These are phyloP conservation scores for Acleris emargana DNA, from an alignment of 2,888 invertebrate genomes.

Conservation along the genomic window DNA sequence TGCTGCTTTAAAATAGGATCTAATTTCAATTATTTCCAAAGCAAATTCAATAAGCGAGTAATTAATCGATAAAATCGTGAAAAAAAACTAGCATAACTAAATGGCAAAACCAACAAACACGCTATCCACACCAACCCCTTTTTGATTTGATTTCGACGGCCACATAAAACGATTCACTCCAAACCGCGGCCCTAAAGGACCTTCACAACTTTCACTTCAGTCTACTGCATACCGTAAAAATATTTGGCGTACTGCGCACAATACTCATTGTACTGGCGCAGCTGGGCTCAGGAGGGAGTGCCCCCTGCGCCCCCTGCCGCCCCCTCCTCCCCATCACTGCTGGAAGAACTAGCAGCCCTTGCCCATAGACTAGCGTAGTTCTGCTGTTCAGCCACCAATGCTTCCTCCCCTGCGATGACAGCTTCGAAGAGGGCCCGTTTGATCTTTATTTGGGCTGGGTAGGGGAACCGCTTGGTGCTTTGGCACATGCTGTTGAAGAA, in stretches of 20 bases:
- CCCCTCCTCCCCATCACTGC: conserved; percentile 51
- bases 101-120: too few relatives aligned
- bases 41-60: too few relatives aligned
- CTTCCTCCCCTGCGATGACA: conserved; percentile 72
- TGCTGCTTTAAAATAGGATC: too few relatives aligned
- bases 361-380: conserved; percentile 73
- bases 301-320: conserved; percentile 49
- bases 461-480: conserved; percentile 72
- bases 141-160: too few relatives aligned
- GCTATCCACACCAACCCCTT: too few relatives aligned
- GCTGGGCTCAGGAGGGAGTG: conserved; percentile 56
- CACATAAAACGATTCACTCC: too few relatives aligned
- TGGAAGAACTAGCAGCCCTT: conserved; percentile 55
- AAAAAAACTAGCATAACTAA: too few relatives aligned
- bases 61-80: too few relatives aligned
- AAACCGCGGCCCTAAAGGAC: too few relatives aligned
- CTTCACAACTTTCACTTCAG: conserved; percentile 1
- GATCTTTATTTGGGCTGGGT: conserved; percentile 70
- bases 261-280: conserved; percentile 19
- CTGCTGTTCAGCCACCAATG: conserved; percentile 71
- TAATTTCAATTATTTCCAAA: too few relatives aligned
- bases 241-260: conserved; percentile 23
- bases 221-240: conserved; percentile 15
- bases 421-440: conserved; percentile 70
- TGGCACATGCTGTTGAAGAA: conserved; percentile 80